Evolutionary conservation across 2,797 vertebrate species (phyloP).

Genomic region (Poecile montanus): DNA sequence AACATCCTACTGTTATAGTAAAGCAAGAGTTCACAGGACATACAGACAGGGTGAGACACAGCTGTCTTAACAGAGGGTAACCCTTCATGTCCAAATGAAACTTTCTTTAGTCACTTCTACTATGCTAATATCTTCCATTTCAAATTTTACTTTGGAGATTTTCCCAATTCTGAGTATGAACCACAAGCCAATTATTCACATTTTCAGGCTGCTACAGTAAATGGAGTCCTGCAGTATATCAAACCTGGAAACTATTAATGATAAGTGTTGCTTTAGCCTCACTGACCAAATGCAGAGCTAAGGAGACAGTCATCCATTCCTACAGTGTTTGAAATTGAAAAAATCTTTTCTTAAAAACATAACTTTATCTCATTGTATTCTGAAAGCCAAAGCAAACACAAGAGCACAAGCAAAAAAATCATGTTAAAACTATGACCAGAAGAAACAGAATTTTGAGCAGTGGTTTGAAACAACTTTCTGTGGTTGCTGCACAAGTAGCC

Average conservation of each 20-base stretch:
- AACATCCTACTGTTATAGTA: not conserved
- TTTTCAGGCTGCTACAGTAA: not conserved
- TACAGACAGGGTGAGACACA: not conserved
- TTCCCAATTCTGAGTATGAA: slow-evolving; percentile 24
- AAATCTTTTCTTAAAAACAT: not conserved
- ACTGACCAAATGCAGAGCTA: not conserved
- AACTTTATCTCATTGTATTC: not conserved
- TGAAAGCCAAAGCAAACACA: not conserved
- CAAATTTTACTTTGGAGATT: slow-evolving; percentile 38
- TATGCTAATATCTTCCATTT: not conserved
- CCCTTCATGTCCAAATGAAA: not conserved
- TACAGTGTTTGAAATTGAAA: not conserved
- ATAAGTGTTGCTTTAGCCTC: not conserved
- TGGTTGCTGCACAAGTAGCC: slow-evolving; percentile 30
- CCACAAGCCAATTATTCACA: slow-evolving; percentile 3
- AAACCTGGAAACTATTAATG: not conserved
- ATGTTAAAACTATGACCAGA: not conserved
- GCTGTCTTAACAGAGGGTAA: not conserved
- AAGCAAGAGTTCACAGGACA: not conserved
- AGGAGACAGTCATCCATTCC: not conserved
- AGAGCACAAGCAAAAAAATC: not conserved
- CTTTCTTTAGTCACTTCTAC: not conserved
- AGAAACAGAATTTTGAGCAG: slow-evolving; percentile 18
- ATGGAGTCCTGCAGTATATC: not conserved
- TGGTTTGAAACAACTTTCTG: slow-evolving; percentile 34